phyloP scores from a whole-genome alignment of 2,797 vertebrate species.

The Pteronotus mesoamericanus region DNA sequence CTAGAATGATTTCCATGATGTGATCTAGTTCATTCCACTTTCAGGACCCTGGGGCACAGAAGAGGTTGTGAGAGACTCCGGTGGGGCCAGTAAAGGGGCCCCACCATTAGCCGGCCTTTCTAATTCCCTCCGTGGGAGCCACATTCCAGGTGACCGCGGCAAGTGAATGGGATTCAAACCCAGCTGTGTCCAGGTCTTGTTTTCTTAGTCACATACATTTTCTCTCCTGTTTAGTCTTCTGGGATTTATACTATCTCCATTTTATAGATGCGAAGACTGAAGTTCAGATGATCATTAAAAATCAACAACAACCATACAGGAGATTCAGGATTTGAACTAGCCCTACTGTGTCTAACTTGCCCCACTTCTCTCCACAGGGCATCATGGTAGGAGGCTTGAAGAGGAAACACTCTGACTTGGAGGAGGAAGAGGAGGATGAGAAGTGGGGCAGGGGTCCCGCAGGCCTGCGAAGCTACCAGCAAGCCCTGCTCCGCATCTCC shows the following conservation, averaged over 20 bases:
- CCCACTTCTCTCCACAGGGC: conserved; percentile 16
- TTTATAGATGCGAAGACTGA: background rate
- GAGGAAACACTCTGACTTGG: conserved; percentile 82
- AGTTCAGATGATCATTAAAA: background rate
- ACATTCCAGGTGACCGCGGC: background rate
- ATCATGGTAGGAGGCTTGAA: conserved; percentile 88
- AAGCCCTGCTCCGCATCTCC: conserved; percentile 87
- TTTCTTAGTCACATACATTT: background rate
- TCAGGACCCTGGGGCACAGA: too few species aligned
- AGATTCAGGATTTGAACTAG: background rate
- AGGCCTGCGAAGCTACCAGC: conserved; percentile 75
- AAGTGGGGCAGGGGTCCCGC: conserved; percentile 56
- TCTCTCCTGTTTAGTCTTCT: background rate
- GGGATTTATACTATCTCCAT: background rate
- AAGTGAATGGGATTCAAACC: background rate
- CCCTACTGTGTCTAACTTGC: background rate
- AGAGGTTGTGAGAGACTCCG: too few species aligned
- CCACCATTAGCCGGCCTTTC: too few species aligned
- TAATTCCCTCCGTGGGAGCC: too few species aligned
- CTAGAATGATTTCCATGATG: too few species aligned
- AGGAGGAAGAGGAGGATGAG: conserved; percentile 54
- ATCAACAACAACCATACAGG: background rate
- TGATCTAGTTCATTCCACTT: too few species aligned
- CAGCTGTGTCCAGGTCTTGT: background rate
- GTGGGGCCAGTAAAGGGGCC: too few species aligned